Percentiles rank a stretch among this genome's conserved stretches.
Evolutionary conservation across 1,140 invertebrate species (phyloP).

Genomic region (Plectus sambesii): DNA sequence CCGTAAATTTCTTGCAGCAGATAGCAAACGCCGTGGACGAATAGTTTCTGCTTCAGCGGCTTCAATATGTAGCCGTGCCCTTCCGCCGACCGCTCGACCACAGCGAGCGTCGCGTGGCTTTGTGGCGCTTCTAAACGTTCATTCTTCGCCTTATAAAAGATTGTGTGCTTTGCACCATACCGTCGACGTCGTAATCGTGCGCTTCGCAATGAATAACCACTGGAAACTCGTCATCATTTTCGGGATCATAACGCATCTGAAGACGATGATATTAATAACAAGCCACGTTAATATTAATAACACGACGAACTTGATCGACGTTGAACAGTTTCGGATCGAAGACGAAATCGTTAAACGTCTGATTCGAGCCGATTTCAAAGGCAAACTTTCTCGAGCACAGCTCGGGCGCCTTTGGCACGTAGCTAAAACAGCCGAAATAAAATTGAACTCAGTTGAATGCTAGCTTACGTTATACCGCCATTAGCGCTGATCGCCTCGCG

Average conservation of each 20-base stretch:
- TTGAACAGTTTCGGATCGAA: too few relatives aligned
- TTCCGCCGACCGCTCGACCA: slow-evolving; percentile 78
- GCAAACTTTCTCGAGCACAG: slow-evolving; percentile 17
- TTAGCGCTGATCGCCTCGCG: slow-evolving; percentile 27
- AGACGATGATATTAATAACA: too few relatives aligned
- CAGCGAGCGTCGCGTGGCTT: slow-evolving; percentile 82
- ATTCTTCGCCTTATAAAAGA: too few relatives aligned
- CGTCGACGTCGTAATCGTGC: background rate
- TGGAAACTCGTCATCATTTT: too few relatives aligned
- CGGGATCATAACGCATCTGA: too few relatives aligned
- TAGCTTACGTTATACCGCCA: slow-evolving; percentile 21
- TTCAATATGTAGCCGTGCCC: slow-evolving; percentile 85
- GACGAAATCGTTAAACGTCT: slow-evolving; percentile 25
- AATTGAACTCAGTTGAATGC: background rate
- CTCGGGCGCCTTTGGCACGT: slow-evolving; percentile 11
- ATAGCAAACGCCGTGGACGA: slow-evolving; percentile 91
- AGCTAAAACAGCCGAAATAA: slow-evolving; percentile 17
- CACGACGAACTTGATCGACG: too few relatives aligned
- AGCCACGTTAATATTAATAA: too few relatives aligned
- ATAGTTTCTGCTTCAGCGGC: slow-evolving; percentile 93
- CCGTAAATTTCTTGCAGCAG: slow-evolving; percentile 97
- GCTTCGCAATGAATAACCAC: background rate
- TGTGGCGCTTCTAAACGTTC: too few relatives aligned
- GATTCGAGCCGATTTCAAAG: slow-evolving; percentile 25
- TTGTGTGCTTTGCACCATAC: too few relatives aligned